phyloP scores from a whole-genome alignment of 2,113 vertebrate genomes.

The Spilogale gracilis region DNA sequence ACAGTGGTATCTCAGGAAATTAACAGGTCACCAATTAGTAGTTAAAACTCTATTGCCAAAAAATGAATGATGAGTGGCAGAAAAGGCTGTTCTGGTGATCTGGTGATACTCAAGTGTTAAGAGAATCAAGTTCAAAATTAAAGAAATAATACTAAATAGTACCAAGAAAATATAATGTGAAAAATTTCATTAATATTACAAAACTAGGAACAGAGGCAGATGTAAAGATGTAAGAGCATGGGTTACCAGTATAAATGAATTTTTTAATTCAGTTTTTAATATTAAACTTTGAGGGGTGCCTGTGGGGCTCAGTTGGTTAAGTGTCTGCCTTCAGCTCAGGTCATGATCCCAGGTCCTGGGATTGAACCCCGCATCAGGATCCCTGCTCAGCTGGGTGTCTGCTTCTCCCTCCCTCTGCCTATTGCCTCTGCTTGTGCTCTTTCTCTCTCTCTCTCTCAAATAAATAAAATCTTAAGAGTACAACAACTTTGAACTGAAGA shows the following conservation, averaged over 20 bases:
- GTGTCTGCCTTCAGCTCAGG: neutral
- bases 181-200: neutral
- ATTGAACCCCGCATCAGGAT: neutral
- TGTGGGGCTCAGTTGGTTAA: neutral
- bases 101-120: neutral
- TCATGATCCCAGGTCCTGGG: neutral
- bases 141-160: conserved; percentile 42
- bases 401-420: neutral
- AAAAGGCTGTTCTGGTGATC: neutral
- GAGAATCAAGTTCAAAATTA: neutral
- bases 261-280: neutral
- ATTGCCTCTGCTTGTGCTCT: neutral
- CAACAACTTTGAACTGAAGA: neutral
- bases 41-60: neutral
- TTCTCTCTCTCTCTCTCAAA: neutral
- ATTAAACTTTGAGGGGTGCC: neutral
- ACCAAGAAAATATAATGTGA: neutral
- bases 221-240: neutral
- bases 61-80: neutral
- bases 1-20: neutral
- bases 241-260: neutral
- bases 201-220: neutral
- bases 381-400: neutral
- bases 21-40: neutral
- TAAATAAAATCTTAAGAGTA: neutral